A percentile compares a stretch with the other conserved stretches of the same genome.
phyloP scores from a whole-genome alignment of 2,113 vertebrate species.

The Panurus biarmicus region DNA sequence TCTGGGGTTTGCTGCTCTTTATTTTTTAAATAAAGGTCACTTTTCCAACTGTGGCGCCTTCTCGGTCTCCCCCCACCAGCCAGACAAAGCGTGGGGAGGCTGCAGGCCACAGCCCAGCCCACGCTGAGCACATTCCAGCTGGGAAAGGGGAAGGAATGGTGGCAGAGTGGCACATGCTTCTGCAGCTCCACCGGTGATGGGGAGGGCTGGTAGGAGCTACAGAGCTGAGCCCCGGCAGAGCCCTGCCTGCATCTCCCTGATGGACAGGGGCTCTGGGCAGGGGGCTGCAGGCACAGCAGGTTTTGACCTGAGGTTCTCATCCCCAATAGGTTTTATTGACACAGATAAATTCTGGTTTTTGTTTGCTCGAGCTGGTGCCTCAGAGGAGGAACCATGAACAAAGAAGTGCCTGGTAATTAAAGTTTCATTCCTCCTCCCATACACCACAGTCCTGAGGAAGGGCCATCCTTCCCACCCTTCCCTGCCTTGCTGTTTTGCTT shows the following conservation, averaged over 20 bases:
- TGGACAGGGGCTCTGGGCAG: background rate
- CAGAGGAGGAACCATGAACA: background rate
- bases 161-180: too few species aligned
- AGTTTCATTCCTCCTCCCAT: background rate
- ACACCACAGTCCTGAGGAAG: background rate
- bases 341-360: background rate
- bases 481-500: background rate
- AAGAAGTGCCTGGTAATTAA: background rate
- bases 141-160: background rate
- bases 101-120: background rate
- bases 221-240: background rate
- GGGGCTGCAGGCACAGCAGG: background rate
- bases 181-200: background rate
- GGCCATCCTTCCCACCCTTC: background rate
- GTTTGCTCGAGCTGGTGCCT: background rate
- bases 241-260: background rate
- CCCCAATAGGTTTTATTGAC: fast-evolving
- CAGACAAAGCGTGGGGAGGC: background rate
- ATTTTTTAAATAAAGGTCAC: slow-evolving; percentile 48
- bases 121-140: background rate
- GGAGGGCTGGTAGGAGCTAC: background rate
- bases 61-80: too few species aligned
- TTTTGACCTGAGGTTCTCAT: background rate
- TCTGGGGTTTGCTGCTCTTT: background rate
- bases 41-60: background rate